phyloP scores from a whole-genome alignment of 2,888 invertebrate species.

The Rhamnusium bicolor region DNA sequence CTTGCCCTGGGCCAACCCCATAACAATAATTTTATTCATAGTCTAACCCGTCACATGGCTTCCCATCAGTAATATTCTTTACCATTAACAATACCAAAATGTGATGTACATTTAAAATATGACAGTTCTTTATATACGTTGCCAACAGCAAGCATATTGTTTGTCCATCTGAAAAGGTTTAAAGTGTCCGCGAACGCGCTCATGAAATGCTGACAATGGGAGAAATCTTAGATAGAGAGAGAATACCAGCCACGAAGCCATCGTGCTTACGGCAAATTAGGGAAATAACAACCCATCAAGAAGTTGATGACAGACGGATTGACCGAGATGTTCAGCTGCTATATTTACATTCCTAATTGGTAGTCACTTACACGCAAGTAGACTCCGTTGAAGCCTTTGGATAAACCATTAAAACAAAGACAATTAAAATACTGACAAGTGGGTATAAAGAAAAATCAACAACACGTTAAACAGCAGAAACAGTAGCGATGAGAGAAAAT shows the following conservation, averaged over 20 bases:
- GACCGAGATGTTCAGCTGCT: conserved; percentile 38
- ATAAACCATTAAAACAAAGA: conserved; percentile 46
- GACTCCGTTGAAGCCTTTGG: conserved; percentile 4
- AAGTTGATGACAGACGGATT: conserved; percentile 51
- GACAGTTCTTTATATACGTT: conserved; percentile 7
- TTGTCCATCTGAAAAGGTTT: not conserved
- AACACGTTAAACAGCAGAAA: conserved; percentile 59
- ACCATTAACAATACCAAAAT: conserved; percentile 7
- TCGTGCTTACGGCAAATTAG: conserved; percentile 46
- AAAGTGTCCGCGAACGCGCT: not conserved
- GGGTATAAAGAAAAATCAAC: conserved; percentile 61
- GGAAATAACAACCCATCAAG: conserved; percentile 48
- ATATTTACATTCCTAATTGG: conserved; percentile 50
- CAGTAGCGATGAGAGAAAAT: conserved; percentile 66
- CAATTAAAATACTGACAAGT: conserved; percentile 51
- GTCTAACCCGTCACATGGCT: not conserved
- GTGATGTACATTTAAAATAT: conserved; percentile 19
- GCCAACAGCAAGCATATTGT: conserved; percentile 1
- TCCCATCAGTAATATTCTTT: not conserved
- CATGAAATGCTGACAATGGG: not conserved
- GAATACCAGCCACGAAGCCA: conserved; percentile 14
- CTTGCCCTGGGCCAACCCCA: not conserved
- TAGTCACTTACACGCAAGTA: conserved; percentile 39
- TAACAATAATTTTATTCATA: conserved; percentile 2
- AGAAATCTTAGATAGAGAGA: not conserved